Evolutionary conservation across 2,888 invertebrate species (phyloP), one percentile per base, ranked within the genome.

Genomic region (Mythimna ferrago): DNA sequence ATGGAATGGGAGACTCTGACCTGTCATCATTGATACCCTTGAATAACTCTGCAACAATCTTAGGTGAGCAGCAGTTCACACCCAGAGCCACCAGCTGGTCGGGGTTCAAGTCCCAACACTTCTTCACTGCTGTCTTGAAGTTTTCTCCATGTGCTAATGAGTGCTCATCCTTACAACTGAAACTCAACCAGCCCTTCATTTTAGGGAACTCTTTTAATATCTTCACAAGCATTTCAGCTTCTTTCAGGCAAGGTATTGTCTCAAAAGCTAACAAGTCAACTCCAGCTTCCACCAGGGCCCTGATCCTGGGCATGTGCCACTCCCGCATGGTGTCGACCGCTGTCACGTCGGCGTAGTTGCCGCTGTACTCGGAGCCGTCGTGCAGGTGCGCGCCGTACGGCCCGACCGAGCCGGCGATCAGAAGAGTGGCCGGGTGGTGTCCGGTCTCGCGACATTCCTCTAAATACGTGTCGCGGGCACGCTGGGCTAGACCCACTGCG

Each of bases 301-400:
- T 96, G 21, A 99, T 97, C 51, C 99, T 97, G 0, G 98, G 97
- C 65, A 97, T 96, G 93, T 99, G 99, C 98, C 99, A 99, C 41
- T 98, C 97, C 53, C 96, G 97, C 88, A 99, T 97, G 48, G 96
- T 94, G 44, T 97, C 96, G 2, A 93, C 93, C 0, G 97, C 90
- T 0, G 97, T 97, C 67, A 91, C 96, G 69, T 97, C 97, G 0
- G 97, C 97, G 90, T 98, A 98, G 56, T 95, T 95, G 0, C 99
- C 99, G 4, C 97, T 97, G 92, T 99, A 99, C 92, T 99, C 99
- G 0, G 99, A 99, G 2, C 98, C 98, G 91, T 99, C 98, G 85
- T 98, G 97, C 69, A 99, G 95, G 86, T 97, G 97, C 0, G 99
- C 99, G 0, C 99, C 99, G 90, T 98, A 99, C 0, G 99, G 98